These are phyloP conservation scores for Anguilla megastoma DNA, from an alignment of 2,797 vertebrate species.

Conservation along the genomic window DNA sequence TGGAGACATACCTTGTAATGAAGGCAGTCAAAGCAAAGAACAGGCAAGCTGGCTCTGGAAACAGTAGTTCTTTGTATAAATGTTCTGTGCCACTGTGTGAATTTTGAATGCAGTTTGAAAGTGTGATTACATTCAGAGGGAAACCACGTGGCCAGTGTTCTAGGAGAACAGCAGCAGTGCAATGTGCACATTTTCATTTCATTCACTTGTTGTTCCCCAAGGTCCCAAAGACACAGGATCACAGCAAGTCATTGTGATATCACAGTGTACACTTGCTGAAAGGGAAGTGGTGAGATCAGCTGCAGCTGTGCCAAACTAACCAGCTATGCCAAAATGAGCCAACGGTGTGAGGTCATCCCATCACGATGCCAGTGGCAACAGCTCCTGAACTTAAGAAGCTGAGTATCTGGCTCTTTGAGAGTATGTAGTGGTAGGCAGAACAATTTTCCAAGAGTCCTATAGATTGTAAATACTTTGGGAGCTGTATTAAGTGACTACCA, in stretches of 20 bases:
- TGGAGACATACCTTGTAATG: not conserved
- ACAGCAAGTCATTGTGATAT: not conserved
- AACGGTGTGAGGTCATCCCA: not conserved
- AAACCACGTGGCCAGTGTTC: not conserved
- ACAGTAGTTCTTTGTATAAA: not conserved
- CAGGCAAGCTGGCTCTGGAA: not conserved
- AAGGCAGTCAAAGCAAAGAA: not conserved
- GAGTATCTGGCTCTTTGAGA: not conserved
- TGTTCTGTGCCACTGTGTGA: not conserved
- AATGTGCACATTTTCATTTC: not conserved
- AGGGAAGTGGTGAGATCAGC: slow-evolving; percentile 4
- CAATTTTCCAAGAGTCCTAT: not conserved
- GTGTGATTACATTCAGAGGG: not conserved
- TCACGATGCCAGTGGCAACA: not conserved
- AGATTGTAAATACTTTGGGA: not conserved
- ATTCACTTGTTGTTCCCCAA: not conserved
- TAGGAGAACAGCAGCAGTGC: not conserved
- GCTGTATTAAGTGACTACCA: not conserved
- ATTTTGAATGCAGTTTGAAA: not conserved
- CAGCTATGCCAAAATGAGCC: not conserved
- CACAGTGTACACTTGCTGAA: not conserved
- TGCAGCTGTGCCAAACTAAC: not conserved
- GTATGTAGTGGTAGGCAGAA: not conserved
- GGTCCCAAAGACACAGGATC: not conserved
- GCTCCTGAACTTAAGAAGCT: not conserved